Base-by-base conservation (phyloP, 2,113 vertebrate species). In the Trematocara variabile region DNA sequence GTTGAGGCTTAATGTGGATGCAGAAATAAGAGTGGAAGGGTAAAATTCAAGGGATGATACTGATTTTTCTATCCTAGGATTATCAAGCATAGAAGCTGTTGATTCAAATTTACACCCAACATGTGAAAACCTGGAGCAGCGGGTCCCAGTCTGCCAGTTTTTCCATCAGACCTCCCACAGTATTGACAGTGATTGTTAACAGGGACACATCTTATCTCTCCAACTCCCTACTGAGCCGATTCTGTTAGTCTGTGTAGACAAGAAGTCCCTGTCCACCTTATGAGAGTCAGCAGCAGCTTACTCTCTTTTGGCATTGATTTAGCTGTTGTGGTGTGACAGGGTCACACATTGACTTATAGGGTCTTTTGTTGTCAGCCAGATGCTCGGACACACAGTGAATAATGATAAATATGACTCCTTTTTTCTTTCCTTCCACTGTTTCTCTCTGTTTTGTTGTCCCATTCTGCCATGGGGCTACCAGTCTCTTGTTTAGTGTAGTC, bases 301-400 rank as follows among this genome's bases (percentile, higher is more conserved):
- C 80, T 91, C 88, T 89, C 91, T n/a, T 7, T 58, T 73, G 88
- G 37, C 86, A 93, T 92, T 90, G 91, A 95, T 94, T 95, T 91
- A 89, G 86, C 86, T 91, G 88, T 91, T 93, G 88, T 84, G 80
- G 84, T 80, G 73, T 91, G 90, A 93, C 92, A 91, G 89, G 85
- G 60, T 82, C n/a, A 13, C 55, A 37, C 90, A 84, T 86, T 89
- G 92, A 94, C 93, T 91, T 87, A 87, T 91, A 73, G 83, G n/a
- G 81, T 83, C 80, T 75, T 89, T 79, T 88, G 34, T 80, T 90
- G 68, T 30, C 58, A 83, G 58, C 58, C 73, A 85, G 22, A 83
- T 58, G 3, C 82, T 56, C 1, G 10, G 14, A 46, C 70, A 48
- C 55, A 80, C 34, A 14, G 20, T 50, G 75, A 88, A 84, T 86